phyloP scores from a whole-genome alignment of 2,113 vertebrate genomes.

The Tonatia bakeri region DNA sequence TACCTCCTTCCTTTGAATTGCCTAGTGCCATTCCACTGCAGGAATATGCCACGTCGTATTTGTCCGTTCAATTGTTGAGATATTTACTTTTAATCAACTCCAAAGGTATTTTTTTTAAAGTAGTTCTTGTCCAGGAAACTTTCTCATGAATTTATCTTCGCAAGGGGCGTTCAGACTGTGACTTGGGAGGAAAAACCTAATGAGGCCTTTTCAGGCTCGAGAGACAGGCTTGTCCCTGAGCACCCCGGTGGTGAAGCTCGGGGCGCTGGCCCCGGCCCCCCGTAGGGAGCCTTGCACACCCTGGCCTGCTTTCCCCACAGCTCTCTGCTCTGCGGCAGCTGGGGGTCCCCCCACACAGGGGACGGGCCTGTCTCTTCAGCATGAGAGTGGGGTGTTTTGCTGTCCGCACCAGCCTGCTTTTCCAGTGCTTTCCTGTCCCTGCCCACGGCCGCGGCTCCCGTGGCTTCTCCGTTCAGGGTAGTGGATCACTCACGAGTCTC shows the following conservation, averaged over 20 bases:
- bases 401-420: accelerated
- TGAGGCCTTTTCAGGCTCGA: not conserved
- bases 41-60: too few relatives aligned
- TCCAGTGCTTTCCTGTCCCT: accelerated
- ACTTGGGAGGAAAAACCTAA: not conserved
- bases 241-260: not conserved
- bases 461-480: not conserved
- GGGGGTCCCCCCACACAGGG: too few relatives aligned
- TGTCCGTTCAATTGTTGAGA: not conserved
- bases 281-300: not conserved
- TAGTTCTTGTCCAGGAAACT: not conserved
- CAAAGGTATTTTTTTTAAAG: not conserved
- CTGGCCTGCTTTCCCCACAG: not conserved
- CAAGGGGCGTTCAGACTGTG: not conserved
- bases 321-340: too few relatives aligned
- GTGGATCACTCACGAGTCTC: accelerated
- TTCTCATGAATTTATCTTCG: not conserved
- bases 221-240: not conserved
- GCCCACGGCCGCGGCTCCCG: accelerated
- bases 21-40: accelerated
- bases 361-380: not conserved
- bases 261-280: accelerated
- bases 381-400: not conserved
- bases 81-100: not conserved
- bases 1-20: too few relatives aligned